Conservation (phyloP, 2,797 vertebrate genomes). For the Otus scops region DNA sequence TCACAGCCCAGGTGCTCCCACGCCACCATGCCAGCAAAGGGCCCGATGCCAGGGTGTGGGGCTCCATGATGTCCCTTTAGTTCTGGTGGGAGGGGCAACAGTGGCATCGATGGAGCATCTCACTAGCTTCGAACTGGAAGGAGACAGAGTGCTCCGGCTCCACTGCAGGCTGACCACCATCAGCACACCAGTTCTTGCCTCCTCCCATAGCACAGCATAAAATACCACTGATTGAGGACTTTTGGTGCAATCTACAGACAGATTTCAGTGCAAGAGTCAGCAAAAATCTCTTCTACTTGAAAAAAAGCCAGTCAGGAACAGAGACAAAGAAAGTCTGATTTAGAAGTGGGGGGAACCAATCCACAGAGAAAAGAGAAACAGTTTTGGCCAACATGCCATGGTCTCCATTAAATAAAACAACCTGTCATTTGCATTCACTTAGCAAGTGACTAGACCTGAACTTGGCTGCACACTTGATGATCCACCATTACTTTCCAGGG, state of each 20-base stretch:
- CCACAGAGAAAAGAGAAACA: slow-evolving; percentile 2
- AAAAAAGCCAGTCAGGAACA: background rate
- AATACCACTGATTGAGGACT: background rate
- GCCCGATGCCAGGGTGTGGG: background rate
- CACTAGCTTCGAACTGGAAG: accelerated
- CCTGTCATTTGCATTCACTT: slow-evolving; percentile 32
- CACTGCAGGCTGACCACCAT: background rate
- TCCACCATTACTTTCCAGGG: slow-evolving; percentile 58
- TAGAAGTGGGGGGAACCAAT: slow-evolving; percentile 8
- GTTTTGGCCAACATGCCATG: slow-evolving; percentile 12
- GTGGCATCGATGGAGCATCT: background rate
- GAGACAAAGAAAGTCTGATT: slow-evolving; percentile 19
- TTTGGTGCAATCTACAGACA: background rate
- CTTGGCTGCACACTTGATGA: slow-evolving; percentile 55
- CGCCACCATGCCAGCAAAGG: background rate
- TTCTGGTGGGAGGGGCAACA: background rate
- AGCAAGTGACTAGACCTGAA: slow-evolving; percentile 51
- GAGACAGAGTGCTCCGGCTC: background rate
- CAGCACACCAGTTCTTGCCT: background rate
- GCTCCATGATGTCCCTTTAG: background rate
- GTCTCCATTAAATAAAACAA: slow-evolving; percentile 47
- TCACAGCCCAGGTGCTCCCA: background rate
- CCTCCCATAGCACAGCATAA: background rate
- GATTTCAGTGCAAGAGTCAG: slow-evolving; percentile 9
- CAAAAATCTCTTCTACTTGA: slow-evolving; percentile 20